These are phyloP conservation scores for Mechanitis mazaeus DNA, from an alignment of 2,888 invertebrate genomes.

Conservation along the genomic window DNA sequence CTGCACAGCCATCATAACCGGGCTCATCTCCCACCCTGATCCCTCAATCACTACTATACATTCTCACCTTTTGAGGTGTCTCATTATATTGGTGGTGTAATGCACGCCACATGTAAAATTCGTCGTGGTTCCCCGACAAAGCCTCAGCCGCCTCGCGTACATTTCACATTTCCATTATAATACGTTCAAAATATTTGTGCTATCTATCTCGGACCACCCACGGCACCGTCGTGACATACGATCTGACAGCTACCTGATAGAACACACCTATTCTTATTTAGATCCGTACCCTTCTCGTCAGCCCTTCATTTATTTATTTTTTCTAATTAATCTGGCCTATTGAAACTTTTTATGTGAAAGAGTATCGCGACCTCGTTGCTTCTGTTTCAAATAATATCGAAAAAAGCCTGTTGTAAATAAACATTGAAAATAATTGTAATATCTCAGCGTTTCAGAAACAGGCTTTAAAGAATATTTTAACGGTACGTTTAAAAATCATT, in stretches of 20 bases:
- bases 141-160: conserved; percentile 49
- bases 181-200: conserved; percentile 69
- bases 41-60: conserved; percentile 7
- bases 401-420: too few species aligned
- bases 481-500: too few species aligned
- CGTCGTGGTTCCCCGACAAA: conserved; percentile 62
- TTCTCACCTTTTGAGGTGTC: conserved; percentile 28
- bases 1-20: conserved; percentile 37
- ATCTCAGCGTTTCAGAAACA: too few species aligned
- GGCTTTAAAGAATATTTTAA: too few species aligned
- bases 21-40: conserved; percentile 32
- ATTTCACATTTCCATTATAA: conserved; percentile 70
- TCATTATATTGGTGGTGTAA: conserved; percentile 31
- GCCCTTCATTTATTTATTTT: conserved; percentile 28
- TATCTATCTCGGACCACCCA: conserved; percentile 71
- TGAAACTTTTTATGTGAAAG: conserved; percentile 16
- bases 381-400: background rate
- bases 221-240: conserved; percentile 51
- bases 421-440: too few species aligned
- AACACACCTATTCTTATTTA: conserved; percentile 64
- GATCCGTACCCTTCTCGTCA: conserved; percentile 35
- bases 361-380: conserved; percentile 7
- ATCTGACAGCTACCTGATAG: conserved; percentile 66
- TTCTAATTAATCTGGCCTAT: conserved; percentile 22
- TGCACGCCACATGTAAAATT: conserved; percentile 49